Evolutionary conservation across 2,888 invertebrate genomes (phyloP).

Genomic region (Ophioninae sp.): DNA sequence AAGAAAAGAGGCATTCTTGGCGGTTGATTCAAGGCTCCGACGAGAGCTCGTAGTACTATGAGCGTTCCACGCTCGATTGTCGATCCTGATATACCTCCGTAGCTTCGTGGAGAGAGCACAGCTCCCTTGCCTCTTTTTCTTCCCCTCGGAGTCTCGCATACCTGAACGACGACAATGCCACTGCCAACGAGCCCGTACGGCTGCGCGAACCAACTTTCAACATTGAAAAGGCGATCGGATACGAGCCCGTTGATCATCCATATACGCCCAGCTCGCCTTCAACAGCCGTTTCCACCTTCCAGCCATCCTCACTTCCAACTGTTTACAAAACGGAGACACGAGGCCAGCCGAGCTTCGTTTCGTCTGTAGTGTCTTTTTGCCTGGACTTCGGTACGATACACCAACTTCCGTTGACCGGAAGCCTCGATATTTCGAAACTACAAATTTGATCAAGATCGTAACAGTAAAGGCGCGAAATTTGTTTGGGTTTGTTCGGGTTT

Average conservation of each 20-base stretch:
- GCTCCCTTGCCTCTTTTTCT: no score
- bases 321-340: not conserved
- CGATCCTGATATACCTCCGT: slow-evolving; percentile 18
- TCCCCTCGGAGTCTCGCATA: slow-evolving; percentile 61
- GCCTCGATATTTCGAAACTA: no score
- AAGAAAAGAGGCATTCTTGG: not conserved
- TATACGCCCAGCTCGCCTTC: slow-evolving; percentile 9
- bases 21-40: slow-evolving; percentile 19
- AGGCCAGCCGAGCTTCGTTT: no score
- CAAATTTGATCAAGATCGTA: no score
- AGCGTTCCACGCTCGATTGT: not conserved
- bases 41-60: slow-evolving; percentile 29
- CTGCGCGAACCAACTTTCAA: slow-evolving; percentile 25
- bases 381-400: no score
- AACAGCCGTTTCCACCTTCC: not conserved
- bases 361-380: no score
- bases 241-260: not conserved
- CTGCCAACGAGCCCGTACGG: slow-evolving; percentile 65
- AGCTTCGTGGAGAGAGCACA: slow-evolving; percentile 11
- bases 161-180: slow-evolving; percentile 72
- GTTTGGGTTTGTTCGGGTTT: no score
- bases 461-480: no score
- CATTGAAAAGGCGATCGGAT: not conserved
- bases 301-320: not conserved
- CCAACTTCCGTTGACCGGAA: no score